Base-by-base conservation (phyloP, 1,140 invertebrate genomes). In the Antheraea pernyi region DNA sequence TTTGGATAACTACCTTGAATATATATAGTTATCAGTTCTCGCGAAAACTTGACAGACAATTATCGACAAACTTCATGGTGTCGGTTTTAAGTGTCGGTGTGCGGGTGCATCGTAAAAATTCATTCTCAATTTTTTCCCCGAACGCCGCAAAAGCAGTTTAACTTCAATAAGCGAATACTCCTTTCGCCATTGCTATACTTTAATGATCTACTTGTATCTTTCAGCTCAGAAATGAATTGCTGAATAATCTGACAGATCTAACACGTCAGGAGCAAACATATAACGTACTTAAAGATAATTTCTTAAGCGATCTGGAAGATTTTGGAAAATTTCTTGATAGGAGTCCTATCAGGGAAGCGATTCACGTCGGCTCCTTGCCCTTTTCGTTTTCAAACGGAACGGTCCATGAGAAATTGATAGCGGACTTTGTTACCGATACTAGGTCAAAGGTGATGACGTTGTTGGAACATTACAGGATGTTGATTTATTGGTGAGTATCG, bases 281-380 rank as follows among this genome's bases (percentile, higher is more conserved):
- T 65, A 90, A 87, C 22, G 64, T 81, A 7, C 61, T 86, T 4
- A 71, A 77, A 11, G 79, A 80, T 19, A 64, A 71, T 18, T 30
- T 59, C 0, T 19, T 72, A 13, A 30, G 22, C 0, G 19, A 72
- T 7, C 60, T 87, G 5, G 22, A 73, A 18, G 30, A 68, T 7
- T 87, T 85, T 60, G n/a, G 65, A 0, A 16, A 59, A 0, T 87
- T 74, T 48, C 69, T 87, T 0, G 65, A 53, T 0, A 66, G 36
- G 13, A 18, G 67, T 4, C 70, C 71, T 3, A 68, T 85, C 0
- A 75, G 64, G 37, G 69, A 86, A 69, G 93, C 84, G 48, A 91
- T 87, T 68, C 92, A 82, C 36, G 93, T 89, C 73, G 92, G 88
- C 72, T 94, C 95, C 61, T 76, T 83, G n/a, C 68, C 67, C 7